Evolutionary conservation across 2,797 vertebrate species (phyloP).

Genomic region (Miichthys miiuy): DNA sequence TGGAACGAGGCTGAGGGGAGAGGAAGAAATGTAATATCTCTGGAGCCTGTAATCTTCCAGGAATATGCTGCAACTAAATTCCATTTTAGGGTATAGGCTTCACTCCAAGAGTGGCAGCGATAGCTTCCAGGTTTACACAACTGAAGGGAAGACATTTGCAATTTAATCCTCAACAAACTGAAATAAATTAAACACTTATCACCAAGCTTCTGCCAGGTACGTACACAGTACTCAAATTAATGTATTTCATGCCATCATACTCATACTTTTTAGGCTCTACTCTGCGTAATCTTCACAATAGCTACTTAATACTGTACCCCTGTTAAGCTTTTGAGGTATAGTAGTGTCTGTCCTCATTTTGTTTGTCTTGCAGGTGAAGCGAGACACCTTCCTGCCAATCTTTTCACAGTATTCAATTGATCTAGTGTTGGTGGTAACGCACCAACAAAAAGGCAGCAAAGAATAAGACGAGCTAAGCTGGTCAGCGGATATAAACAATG

Average conservation of each 20-base stretch:
- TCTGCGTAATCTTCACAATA: neutral
- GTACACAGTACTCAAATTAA: neutral
- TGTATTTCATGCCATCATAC: neutral
- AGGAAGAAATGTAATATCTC: conserved; percentile 54
- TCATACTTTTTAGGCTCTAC: neutral
- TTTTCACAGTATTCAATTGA: neutral
- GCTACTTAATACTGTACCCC: neutral
- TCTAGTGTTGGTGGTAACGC: neutral
- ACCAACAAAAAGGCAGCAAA: neutral
- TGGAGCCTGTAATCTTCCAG: conserved; percentile 49
- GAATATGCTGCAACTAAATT: conserved; percentile 55
- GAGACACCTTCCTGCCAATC: neutral
- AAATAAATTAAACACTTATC: conserved; percentile 6
- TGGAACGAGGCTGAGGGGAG: conserved; percentile 18
- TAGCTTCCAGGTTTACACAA: conserved; percentile 18
- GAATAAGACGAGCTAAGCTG: neutral
- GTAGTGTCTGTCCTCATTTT: neutral
- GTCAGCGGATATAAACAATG: neutral
- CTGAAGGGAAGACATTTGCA: conserved; percentile 16
- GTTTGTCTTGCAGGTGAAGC: neutral
- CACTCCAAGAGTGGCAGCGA: conserved; percentile 2
- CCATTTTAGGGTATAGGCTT: conserved; percentile 17
- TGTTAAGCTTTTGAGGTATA: no score
- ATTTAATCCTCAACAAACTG: conserved; percentile 4
- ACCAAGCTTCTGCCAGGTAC: neutral